A percentile compares a stretch with the other conserved stretches of the same genome.
phyloP scores from a whole-genome alignment of 2,888 invertebrate genomes.

The Epistrophe eligans region DNA sequence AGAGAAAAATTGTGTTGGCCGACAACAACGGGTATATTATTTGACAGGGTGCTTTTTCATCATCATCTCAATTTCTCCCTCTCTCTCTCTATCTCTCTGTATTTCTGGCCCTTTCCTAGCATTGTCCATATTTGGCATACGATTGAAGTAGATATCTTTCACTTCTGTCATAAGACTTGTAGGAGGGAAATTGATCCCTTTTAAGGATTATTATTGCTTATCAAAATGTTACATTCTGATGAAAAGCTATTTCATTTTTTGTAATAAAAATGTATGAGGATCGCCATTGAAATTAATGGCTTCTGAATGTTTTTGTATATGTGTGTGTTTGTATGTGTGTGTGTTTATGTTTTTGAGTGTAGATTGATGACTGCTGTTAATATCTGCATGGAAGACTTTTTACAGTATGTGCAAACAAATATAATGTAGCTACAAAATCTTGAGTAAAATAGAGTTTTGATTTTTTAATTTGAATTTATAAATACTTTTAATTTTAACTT shows the following conservation, averaged over 20 bases:
- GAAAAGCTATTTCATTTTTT: conserved; percentile 75
- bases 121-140: conserved; percentile 21
- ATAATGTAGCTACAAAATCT: background rate
- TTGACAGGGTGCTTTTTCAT: conserved; percentile 27
- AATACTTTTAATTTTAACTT: too few relatives aligned
- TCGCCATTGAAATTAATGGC: conserved; percentile 68
- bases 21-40: conserved; percentile 29
- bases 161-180: background rate
- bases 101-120: background rate
- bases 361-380: background rate
- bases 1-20: conserved; percentile 13
- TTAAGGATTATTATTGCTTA: conserved; percentile 78
- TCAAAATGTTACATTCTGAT: conserved; percentile 78
- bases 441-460: too few relatives aligned
- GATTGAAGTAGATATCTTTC: conserved; percentile 26
- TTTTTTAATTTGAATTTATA: too few relatives aligned
- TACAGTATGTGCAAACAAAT: conserved; percentile 4
- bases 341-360: background rate
- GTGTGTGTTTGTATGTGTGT: background rate
- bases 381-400: background rate
- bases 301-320: conserved; percentile 40
- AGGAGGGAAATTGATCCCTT: conserved; percentile 75
- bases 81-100: too few relatives aligned
- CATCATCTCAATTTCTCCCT: background rate
- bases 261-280: conserved; percentile 78